Conservation (phyloP, 2,113 vertebrate species). For the Catharus fuscescens region DNA sequence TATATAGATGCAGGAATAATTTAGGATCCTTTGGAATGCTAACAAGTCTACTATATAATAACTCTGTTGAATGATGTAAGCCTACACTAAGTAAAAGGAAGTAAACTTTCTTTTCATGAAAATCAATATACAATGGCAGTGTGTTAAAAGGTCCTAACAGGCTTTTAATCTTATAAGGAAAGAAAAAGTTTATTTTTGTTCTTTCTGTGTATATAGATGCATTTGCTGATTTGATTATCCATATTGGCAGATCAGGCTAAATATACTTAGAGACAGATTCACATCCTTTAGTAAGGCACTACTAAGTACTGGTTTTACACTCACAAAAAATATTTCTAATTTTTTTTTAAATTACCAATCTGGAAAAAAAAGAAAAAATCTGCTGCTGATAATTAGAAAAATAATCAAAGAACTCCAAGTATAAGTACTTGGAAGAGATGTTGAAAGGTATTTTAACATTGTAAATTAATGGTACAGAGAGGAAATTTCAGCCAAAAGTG, state of each 20-base stretch:
- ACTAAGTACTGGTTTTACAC: constrained; percentile 3
- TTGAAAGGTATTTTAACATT: constrained; percentile 64
- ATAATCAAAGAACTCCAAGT: constrained; percentile 48
- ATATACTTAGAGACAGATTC: constrained; percentile 14
- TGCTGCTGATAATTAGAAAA: constrained; percentile 41
- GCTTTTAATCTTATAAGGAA: constrained; percentile 64
- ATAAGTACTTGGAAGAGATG: constrained; percentile 24
- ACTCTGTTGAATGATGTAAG: constrained; percentile 60
- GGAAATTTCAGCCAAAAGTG: constrained; percentile 63
- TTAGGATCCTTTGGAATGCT: constrained; percentile 35
- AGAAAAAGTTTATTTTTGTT: constrained; percentile 77
- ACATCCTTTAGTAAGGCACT: constrained; percentile 28
- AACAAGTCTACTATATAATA: constrained; percentile 38
- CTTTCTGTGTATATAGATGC: constrained; percentile 60
- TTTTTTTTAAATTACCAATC: not conserved
- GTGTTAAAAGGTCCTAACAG: constrained; percentile 57
- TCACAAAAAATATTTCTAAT: not conserved
- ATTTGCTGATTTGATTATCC: constrained; percentile 66
- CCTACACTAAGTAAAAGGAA: constrained; percentile 63
- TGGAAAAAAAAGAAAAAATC: not conserved
- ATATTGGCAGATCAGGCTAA: constrained; percentile 54
- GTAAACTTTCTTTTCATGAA: constrained; percentile 67
- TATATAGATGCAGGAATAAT: constrained; percentile 33
- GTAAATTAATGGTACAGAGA: constrained; percentile 33
- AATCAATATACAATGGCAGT: constrained; percentile 72